A percentile compares a stretch with the other conserved stretches of the same genome.
Evolutionary conservation across 2,888 invertebrate species (phyloP).

Genomic region (Chelonus formosanus): DNA sequence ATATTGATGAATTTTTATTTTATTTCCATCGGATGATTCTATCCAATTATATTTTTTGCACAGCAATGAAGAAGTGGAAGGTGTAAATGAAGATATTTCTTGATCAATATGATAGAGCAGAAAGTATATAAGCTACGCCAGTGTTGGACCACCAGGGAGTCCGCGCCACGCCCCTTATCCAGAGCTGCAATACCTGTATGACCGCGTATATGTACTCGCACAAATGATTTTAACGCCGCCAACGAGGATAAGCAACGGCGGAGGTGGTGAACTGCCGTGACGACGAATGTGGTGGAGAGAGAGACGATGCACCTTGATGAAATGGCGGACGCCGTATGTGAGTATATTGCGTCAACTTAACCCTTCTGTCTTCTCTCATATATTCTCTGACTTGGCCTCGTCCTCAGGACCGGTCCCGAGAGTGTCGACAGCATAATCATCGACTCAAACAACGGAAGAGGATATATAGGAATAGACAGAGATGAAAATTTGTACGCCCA

Average conservation of each 20-base stretch:
- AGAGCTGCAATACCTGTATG: conserved; percentile 50
- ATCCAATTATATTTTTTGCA: neutral
- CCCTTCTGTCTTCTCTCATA: conserved; percentile 19
- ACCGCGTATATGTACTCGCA: conserved; percentile 40
- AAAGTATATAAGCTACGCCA: conserved; percentile 38
- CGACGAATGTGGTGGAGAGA: conserved; percentile 9
- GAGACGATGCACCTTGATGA: conserved; percentile 26
- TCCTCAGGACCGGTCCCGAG: conserved; percentile 31
- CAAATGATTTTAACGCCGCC: conserved; percentile 50
- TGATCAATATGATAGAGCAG: conserved; percentile 4
- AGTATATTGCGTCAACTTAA: conserved; percentile 18
- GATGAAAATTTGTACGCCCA: conserved; percentile 43
- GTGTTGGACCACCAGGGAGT: conserved; percentile 61
- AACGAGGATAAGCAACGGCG: conserved; percentile 29
- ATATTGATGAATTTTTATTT: too few species aligned
- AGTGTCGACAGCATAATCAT: conserved; percentile 61
- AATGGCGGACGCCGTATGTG: conserved; percentile 39
- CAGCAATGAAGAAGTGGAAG: too few species aligned
- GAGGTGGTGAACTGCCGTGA: conserved; percentile 39
- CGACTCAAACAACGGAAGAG: conserved; percentile 42
- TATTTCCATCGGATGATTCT: neutral
- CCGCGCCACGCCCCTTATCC: conserved; percentile 55
- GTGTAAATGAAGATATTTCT: too few species aligned
- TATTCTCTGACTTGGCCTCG: conserved; percentile 2
- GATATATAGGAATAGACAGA: neutral